These are phyloP conservation scores for Muntiacus muntjak DNA, from an alignment of 2,113 vertebrate species.

Conservation along the genomic window DNA sequence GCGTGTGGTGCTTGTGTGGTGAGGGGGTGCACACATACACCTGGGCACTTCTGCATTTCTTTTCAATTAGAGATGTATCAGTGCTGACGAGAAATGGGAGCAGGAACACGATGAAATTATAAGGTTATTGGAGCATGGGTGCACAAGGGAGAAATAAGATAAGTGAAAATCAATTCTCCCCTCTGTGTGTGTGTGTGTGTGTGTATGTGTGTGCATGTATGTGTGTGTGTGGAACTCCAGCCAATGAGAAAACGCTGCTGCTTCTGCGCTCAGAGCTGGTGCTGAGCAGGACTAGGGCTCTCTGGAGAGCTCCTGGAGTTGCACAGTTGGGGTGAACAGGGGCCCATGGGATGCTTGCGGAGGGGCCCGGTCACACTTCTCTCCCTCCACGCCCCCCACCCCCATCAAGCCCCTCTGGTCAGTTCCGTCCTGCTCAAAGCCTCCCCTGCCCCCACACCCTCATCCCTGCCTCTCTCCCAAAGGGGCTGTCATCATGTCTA, in stretches of 20 bases:
- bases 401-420: background rate
- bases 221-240: background rate
- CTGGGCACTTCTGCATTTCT: background rate
- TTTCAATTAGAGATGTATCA: background rate
- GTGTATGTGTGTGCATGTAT: background rate
- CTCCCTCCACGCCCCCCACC: rapidly evolving
- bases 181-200: background rate
- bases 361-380: constrained; percentile 55
- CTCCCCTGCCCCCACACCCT: background rate
- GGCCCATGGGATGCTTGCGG: constrained; percentile 66
- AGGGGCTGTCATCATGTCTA: constrained; percentile 66
- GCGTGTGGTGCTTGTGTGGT: background rate
- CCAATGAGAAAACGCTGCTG: background rate
- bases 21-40: background rate
- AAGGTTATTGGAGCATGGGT: background rate
- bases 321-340: background rate
- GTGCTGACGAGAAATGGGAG: background rate
- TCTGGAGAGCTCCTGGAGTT: background rate
- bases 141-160: background rate
- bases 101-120: background rate
- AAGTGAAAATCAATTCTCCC: constrained; percentile 1
- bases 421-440: background rate
- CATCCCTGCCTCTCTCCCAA: background rate
- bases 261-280: background rate
- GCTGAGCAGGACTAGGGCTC: background rate